Percentiles rank a stretch among this genome's conserved stretches.
These are phyloP conservation scores for Bedellia somnulentella DNA, from an alignment of 2,888 invertebrate species.

Conservation along the genomic window DNA sequence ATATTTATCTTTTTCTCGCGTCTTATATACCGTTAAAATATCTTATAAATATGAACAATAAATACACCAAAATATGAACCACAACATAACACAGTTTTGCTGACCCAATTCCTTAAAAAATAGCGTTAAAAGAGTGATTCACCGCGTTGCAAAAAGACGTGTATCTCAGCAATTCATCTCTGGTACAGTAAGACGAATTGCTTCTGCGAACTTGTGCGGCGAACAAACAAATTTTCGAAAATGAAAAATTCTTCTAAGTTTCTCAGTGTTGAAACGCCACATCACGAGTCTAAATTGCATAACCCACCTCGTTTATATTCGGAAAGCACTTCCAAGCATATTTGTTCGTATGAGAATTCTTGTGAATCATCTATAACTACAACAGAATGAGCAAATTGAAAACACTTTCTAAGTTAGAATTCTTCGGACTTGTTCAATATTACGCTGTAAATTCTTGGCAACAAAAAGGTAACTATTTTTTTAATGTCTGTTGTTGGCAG, in stretches of 20 bases:
- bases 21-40: not conserved
- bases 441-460: not conserved
- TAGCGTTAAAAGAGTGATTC: not conserved
- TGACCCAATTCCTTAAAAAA: not conserved
- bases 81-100: not conserved
- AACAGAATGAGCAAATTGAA: not conserved
- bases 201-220: not conserved
- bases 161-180: conserved; percentile 1
- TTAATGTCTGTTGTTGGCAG: not conserved
- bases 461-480: not conserved
- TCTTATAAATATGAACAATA: not conserved
- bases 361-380: conserved; percentile 1
- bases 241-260: conserved; percentile 32
- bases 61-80: not conserved
- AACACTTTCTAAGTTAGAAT: not conserved
- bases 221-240: conserved; percentile 20
- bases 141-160: not conserved
- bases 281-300: conserved; percentile 41
- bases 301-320: conserved; percentile 41
- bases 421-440: not conserved
- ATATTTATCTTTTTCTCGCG: not conserved
- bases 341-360: conserved; percentile 21
- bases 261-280: conserved; percentile 28
- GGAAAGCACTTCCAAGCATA: conserved; percentile 27
- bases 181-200: not conserved